Evolutionary conservation across 2,888 invertebrate species (phyloP), one percentile per base, ranked within the genome.

Genomic region (Exocentrus adspersus): DNA sequence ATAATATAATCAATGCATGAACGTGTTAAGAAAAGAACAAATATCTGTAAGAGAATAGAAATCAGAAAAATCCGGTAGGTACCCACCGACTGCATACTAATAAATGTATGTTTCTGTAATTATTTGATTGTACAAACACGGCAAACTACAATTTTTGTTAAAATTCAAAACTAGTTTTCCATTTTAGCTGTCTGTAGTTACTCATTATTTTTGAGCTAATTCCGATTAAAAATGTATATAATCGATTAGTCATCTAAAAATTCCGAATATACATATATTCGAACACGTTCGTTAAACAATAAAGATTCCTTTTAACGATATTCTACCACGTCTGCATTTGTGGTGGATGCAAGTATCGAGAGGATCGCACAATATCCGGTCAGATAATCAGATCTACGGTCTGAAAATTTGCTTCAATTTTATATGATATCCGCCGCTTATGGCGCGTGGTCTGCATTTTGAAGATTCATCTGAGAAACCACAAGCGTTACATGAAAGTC

Each of bases 341-440:
- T 43, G 54, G 42, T 43, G 43, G 54, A 54, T 43, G 37, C 19
- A 32, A 58, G 54, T 68, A 67, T 62, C 64, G 75, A 72, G 71
- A 70, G 71, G 69, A 68, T 70, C 60, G 75, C 72, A 74, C 74
- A 74, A 75, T 75, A 74, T 73, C 71, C 70, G 77, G 73, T 68
- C 68, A 74, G 75, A 79, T 81, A 81, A 81, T 80, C 80, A 78
- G 78, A 80, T 81, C 80, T 78, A 75, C 71, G 75, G 72, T 75
- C 74, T 76, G 78, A 77, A 80, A 80, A 81, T 81, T 80, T 80
- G 75, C 78, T 79, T 81, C 80, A 80, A 81, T 81, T 81, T 81
- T 79, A 78, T 80, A 80, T 80, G 80, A 81, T 81, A 78, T 80
- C 77, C 67, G 67, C 71, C 75, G 75, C 61, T 78, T 77, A 73